Conservation (phyloP, 2,888 invertebrate genomes). For the Drosophila pseudotalamancana region DNA sequence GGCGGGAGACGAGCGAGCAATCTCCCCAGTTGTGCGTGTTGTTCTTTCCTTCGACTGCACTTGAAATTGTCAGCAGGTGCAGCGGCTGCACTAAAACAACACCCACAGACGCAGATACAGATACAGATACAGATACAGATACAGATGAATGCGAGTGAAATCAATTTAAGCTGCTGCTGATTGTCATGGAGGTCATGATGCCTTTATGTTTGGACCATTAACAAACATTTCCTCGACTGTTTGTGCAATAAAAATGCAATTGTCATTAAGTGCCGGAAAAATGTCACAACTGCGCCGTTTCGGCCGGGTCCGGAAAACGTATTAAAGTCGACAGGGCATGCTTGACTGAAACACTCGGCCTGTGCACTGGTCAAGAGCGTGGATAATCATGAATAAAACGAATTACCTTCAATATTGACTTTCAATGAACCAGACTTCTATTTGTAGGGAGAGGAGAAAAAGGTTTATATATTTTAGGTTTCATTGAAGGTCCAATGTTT, state of each 20-base stretch:
- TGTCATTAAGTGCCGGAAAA: constrained; percentile 73
- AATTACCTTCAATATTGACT: constrained; percentile 5
- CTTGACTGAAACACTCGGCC: constrained; percentile 3
- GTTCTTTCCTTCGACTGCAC: constrained; percentile 73
- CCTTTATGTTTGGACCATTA: constrained; percentile 73
- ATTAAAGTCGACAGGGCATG: constrained; percentile 8
- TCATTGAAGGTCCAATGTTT: too few species aligned
- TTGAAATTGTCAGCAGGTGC: constrained; percentile 84
- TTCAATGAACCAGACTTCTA: neutral
- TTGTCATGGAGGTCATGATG: constrained; percentile 53
- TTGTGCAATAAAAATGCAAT: constrained; percentile 81
- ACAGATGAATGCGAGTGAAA: constrained; percentile 46
- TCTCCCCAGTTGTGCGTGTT: constrained; percentile 73
- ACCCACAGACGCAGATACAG: constrained; percentile 39
- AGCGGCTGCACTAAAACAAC: constrained; percentile 74
- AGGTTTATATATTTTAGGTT: too few species aligned
- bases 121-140: constrained; percentile 29
- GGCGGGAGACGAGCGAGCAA: constrained; percentile 29
- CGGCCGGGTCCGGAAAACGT: constrained; percentile 3
- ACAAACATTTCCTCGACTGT: constrained; percentile 76
- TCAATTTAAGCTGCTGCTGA: constrained; percentile 61
- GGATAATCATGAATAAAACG: constrained; percentile 16
- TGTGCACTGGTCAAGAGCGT: constrained; percentile 4
- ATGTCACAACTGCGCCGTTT: constrained; percentile 58
- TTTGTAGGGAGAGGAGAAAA: neutral